Percentiles rank a stretch among this genome's conserved stretches.
Evolutionary conservation across 2,888 invertebrate species (phyloP).

Genomic region (Andrena praecox): DNA sequence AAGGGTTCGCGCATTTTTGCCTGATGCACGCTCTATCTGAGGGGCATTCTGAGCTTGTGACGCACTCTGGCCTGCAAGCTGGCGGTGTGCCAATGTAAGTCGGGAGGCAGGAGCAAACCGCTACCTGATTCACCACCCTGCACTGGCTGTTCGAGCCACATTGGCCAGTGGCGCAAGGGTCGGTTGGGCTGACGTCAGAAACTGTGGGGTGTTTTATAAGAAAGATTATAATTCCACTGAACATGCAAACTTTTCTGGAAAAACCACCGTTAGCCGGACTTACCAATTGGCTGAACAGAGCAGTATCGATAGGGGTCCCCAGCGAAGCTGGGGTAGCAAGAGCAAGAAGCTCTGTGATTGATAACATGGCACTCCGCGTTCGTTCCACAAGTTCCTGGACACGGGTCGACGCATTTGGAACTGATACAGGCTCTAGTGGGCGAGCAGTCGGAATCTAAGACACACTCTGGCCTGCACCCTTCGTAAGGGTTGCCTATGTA

Average conservation of each 20-base stretch:
- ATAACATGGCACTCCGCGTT: conserved; percentile 83
- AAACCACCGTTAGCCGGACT: conserved; percentile 35
- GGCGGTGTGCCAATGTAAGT: conserved; percentile 85
- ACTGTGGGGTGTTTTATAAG: conserved; percentile 22
- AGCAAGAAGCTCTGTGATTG: conserved; percentile 84
- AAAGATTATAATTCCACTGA: background rate
- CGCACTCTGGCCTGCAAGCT: conserved; percentile 85
- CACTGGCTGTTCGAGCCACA: conserved; percentile 90
- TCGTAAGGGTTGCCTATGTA: conserved; percentile 87
- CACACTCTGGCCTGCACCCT: conserved; percentile 87
- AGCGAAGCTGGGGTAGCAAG: conserved; percentile 86
- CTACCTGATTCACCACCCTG: conserved; percentile 86
- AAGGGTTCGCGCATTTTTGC: conserved; percentile 86
- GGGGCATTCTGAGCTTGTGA: conserved; percentile 84
- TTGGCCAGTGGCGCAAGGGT: conserved; percentile 84
- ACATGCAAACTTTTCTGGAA: background rate
- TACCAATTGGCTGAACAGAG: conserved; percentile 81
- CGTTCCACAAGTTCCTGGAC: conserved; percentile 86
- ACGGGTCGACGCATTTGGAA: conserved; percentile 87
- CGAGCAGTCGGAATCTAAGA: conserved; percentile 87
- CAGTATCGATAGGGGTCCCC: conserved; percentile 92
- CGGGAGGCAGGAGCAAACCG: conserved; percentile 85
- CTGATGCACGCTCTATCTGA: conserved; percentile 85
- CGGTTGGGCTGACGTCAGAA: conserved; percentile 29
- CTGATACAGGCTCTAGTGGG: conserved; percentile 86